These are phyloP conservation scores for Carassius gibelio DNA, from an alignment of 2,113 vertebrate genomes.

Conservation along the genomic window DNA sequence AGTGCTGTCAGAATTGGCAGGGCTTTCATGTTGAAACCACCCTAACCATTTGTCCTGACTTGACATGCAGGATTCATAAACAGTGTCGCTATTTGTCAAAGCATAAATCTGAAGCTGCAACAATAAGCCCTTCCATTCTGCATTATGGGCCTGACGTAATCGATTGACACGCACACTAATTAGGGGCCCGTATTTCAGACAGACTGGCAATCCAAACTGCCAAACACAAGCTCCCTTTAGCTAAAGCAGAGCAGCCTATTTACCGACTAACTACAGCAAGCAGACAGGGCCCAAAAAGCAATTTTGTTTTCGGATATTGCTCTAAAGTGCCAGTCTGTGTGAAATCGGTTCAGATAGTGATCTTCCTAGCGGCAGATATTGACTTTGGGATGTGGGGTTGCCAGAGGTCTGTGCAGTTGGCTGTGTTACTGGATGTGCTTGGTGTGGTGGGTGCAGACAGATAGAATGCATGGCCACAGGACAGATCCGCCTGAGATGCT, in stretches of 20 bases:
- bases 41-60: conserved; percentile 37
- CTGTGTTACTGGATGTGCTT: conserved; percentile 27
- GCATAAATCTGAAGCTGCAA: conserved; percentile 32
- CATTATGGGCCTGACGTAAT: conserved; percentile 39
- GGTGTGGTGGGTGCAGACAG: conserved; percentile 24
- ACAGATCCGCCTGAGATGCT: conserved; percentile 3
- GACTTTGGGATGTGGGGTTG: conserved; percentile 28
- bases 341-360: conserved; percentile 29
- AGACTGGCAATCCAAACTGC: conserved; percentile 43
- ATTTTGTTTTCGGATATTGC: conserved; percentile 6
- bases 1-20: conserved; percentile 49
- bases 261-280: neutral
- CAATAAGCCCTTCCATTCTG: conserved; percentile 47
- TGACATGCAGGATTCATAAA: conserved; percentile 27
- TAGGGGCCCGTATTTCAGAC: conserved; percentile 43
- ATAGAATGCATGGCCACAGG: conserved; percentile 34
- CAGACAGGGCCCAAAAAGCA: neutral
- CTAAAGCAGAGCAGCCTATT: neutral
- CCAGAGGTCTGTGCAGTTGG: conserved; percentile 17
- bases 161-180: conserved; percentile 42
- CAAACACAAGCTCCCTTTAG: conserved; percentile 13
- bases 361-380: conserved; percentile 11
- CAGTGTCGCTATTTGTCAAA: conserved; percentile 43
- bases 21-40: conserved; percentile 42
- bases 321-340: conserved; percentile 35